Conservation (phyloP, 1,140 invertebrate species). For the Nasonia giraulti region DNA sequence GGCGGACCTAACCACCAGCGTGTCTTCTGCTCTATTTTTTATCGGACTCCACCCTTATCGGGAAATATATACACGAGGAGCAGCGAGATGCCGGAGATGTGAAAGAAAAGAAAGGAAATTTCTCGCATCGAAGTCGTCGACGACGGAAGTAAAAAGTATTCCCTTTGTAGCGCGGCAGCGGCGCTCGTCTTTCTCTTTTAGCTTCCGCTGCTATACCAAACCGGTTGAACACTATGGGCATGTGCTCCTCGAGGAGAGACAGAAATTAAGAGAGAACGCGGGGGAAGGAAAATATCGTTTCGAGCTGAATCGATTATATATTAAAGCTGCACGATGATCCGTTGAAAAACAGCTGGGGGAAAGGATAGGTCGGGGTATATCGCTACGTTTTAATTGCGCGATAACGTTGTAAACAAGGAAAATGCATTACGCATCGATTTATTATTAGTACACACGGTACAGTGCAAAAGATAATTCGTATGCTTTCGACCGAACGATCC, state of each 20-base stretch:
- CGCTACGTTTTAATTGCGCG: no score
- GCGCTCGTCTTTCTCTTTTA: background rate
- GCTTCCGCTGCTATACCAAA: background rate
- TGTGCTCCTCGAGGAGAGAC: background rate
- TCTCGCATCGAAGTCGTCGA: background rate
- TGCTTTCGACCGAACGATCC: no score
- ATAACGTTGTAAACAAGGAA: no score
- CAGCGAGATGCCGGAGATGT: background rate
- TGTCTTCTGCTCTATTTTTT: slow-evolving; percentile 11
- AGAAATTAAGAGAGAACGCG: background rate
- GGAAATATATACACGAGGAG: background rate
- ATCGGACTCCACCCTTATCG: slow-evolving; percentile 19
- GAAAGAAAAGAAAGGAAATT: background rate
- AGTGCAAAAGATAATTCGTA: no score
- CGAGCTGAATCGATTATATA: slow-evolving; percentile 16
- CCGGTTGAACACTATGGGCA: background rate
- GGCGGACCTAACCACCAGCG: background rate
- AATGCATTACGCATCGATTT: no score
- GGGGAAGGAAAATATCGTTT: background rate
- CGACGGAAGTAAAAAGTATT: slow-evolving; percentile 33
- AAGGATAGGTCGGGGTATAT: no score
- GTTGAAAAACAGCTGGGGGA: no score
- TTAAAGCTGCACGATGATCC: no score
- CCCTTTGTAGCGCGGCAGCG: slow-evolving; percentile 3
- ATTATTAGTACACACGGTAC: no score